phyloP scores from a whole-genome alignment of 1,140 invertebrate species.

The Parasteatoda tepidariorum region DNA sequence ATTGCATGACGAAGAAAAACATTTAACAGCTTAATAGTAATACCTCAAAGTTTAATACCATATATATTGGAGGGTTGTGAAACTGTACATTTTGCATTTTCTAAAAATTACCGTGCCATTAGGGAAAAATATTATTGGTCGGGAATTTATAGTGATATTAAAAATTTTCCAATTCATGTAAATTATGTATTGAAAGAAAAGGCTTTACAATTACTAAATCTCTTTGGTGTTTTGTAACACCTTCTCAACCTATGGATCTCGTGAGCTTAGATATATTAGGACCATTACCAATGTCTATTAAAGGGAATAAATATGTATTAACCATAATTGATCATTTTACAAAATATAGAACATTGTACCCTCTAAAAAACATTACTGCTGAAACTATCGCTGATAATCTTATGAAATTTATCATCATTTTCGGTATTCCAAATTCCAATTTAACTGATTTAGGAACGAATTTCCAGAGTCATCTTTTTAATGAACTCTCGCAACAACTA shows the following conservation, averaged over 20 bases:
- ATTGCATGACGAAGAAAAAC: too few species aligned
- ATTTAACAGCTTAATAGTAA: too few species aligned
- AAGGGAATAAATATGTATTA: not conserved
- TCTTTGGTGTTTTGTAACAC: not conserved
- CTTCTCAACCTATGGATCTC: not conserved
- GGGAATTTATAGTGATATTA: not conserved
- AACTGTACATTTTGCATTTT: too few species aligned
- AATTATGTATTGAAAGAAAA: not conserved
- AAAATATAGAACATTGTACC: not conserved
- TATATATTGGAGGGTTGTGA: too few species aligned
- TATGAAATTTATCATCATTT: not conserved
- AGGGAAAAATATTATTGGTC: not conserved
- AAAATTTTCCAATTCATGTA: not conserved
- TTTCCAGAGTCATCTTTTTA: not conserved
- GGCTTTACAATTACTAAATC: not conserved
- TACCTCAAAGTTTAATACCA: too few species aligned
- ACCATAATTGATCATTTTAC: not conserved
- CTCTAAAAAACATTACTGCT: not conserved
- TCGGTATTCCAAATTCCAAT: not conserved
- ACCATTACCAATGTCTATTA: not conserved
- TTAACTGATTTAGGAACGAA: not conserved
- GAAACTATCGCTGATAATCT: not conserved
- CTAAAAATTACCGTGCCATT: too few species aligned
- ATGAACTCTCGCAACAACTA: not conserved
- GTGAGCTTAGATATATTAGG: not conserved